Evolutionary conservation across 2,113 vertebrate genomes (phyloP).

Genomic region (Gambusia affinis): DNA sequence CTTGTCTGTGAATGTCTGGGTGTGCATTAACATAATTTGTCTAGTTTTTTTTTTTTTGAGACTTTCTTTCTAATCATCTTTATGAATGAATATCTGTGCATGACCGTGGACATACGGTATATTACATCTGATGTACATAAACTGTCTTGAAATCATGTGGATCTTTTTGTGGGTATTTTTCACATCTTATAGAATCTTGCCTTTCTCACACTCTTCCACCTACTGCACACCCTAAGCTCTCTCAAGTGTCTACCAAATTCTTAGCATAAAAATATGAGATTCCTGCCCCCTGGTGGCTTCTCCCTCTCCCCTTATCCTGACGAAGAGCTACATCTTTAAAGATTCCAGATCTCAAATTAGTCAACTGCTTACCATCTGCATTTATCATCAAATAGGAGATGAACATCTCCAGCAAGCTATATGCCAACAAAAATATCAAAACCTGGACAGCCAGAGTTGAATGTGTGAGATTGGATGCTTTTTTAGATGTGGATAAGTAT

Average conservation of each 20-base stretch:
- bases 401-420: constrained; percentile 7
- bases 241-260: constrained; percentile 26
- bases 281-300: constrained; percentile 68
- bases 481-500: too few relatives aligned
- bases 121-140: not conserved
- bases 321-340: not conserved
- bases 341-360: constrained; percentile 17
- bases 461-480: too few relatives aligned
- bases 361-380: constrained; percentile 31
- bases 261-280: constrained; percentile 45
- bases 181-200: constrained; percentile 38
- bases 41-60: not conserved
- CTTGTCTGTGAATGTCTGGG: not conserved
- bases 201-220: constrained; percentile 4
- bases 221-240: constrained; percentile 4
- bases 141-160: constrained; percentile 14
- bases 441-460: constrained; percentile 30
- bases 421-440: constrained; percentile 18
- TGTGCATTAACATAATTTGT: too few relatives aligned
- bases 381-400: constrained; percentile 35
- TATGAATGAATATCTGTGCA: not conserved
- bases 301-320: not conserved
- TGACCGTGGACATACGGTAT: not conserved
- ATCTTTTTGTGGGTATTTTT: constrained; percentile 28
- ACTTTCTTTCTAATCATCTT: not conserved